phyloP scores from a whole-genome alignment of 2,888 invertebrate species.

The Sarcophaga subvicina region DNA sequence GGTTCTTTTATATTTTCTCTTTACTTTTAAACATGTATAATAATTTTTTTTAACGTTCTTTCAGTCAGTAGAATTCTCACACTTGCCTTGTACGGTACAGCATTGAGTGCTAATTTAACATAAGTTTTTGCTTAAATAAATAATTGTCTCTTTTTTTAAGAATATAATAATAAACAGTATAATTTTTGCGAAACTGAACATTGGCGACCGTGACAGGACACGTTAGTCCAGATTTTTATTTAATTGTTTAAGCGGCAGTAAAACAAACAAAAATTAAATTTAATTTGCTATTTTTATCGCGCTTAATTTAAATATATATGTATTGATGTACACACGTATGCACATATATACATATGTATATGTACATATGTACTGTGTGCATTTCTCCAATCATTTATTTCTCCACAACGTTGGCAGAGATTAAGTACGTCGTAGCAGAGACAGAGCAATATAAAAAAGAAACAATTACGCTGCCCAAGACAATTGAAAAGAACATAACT shows the following conservation, averaged over 20 bases:
- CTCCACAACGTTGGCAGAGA: background rate
- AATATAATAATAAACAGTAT: too few relatives aligned
- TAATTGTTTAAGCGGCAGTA: background rate
- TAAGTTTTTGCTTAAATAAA: too few relatives aligned
- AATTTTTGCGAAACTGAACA: too few relatives aligned
- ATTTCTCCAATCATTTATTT: background rate
- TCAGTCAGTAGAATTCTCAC: too few relatives aligned
- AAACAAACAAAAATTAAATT: background rate
- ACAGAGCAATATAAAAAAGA: background rate
- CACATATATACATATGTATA: background rate
- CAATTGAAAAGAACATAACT: background rate
- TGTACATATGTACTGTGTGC: background rate
- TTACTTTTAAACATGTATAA: too few relatives aligned
- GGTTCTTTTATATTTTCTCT: too few relatives aligned
- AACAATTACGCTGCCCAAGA: constrained; percentile 1
- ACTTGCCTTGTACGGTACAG: too few relatives aligned
- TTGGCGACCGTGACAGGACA: constrained; percentile 16
- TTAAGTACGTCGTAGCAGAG: background rate
- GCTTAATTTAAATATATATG: too few relatives aligned
- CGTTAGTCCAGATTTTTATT: background rate
- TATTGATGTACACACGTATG: background rate
- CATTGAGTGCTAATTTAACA: too few relatives aligned
- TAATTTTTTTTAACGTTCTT: too few relatives aligned
- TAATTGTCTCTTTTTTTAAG: too few relatives aligned
- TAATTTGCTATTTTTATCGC: background rate